Evolutionary conservation across 2,113 vertebrate genomes (phyloP).

Genomic region (Zosterops hypoxanthus): DNA sequence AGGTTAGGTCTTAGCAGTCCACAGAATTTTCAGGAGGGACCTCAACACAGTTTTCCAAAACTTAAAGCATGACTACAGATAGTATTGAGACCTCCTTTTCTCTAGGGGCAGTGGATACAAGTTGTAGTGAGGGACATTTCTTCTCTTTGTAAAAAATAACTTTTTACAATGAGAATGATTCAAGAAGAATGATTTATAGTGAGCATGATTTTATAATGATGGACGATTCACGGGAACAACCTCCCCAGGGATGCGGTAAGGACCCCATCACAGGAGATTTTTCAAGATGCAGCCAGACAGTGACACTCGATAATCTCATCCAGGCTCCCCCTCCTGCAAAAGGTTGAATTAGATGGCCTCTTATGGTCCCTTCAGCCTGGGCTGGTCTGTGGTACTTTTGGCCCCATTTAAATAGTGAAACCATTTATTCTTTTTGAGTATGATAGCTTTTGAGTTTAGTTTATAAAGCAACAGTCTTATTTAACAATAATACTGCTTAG

Average conservation of each 20-base stretch:
- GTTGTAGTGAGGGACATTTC: background rate
- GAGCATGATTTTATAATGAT: background rate
- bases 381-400: background rate
- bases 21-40: background rate
- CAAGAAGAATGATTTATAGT: background rate
- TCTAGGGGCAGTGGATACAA: background rate
- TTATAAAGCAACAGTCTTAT: background rate
- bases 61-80: background rate
- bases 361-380: background rate
- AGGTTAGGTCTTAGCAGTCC: background rate
- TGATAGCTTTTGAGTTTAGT: background rate
- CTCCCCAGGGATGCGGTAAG: background rate
- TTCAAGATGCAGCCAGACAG: background rate
- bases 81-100: background rate
- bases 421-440: background rate
- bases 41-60: background rate
- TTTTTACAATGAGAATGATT: background rate
- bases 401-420: background rate
- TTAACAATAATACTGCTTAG: background rate
- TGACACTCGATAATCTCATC: rapidly evolving
- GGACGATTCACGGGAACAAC: background rate
- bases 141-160: background rate
- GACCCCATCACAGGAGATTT: background rate
- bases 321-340: background rate
- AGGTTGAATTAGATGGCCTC: background rate